Conservation (phyloP, 2,888 invertebrate species). For the Lasius platythorax region DNA sequence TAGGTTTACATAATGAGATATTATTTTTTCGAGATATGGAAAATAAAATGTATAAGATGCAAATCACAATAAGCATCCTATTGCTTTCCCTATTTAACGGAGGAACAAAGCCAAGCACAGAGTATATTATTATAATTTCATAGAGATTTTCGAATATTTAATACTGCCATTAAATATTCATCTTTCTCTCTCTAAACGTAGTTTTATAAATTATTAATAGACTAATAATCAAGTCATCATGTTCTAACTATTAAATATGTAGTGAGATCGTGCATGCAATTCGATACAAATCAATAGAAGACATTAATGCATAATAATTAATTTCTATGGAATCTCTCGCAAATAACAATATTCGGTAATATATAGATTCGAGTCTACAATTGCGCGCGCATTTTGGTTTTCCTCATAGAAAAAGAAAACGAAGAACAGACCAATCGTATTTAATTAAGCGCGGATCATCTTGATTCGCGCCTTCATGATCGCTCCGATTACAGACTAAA, state of each 20-base stretch:
- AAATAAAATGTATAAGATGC: too few species aligned
- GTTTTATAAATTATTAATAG: slow-evolving; percentile 9
- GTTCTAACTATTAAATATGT: not conserved
- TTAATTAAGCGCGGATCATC: slow-evolving; percentile 18
- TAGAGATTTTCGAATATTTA: not conserved
- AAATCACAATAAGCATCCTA: too few species aligned
- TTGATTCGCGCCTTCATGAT: slow-evolving; percentile 23
- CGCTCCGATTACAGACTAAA: slow-evolving; percentile 66
- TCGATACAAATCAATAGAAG: not conserved
- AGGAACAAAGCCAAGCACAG: too few species aligned
- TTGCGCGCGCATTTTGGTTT: slow-evolving; percentile 19
- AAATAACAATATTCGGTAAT: not conserved
- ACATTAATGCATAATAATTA: not conserved
- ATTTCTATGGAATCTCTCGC: slow-evolving; percentile 28
- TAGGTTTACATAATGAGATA: too few species aligned
- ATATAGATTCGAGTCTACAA: slow-evolving; percentile 30
- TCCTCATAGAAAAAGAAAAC: slow-evolving; percentile 16
- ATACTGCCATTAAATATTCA: not conserved
- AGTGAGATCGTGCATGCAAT: not conserved
- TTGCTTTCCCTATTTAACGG: too few species aligned
- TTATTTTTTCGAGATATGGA: too few species aligned
- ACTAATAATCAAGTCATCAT: not conserved
- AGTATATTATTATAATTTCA: not conserved
- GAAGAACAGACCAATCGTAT: slow-evolving; percentile 10
- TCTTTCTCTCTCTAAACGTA: not conserved